These are phyloP conservation scores for Butorides virescens DNA, from an alignment of 2,113 vertebrate genomes.

Conservation along the genomic window DNA sequence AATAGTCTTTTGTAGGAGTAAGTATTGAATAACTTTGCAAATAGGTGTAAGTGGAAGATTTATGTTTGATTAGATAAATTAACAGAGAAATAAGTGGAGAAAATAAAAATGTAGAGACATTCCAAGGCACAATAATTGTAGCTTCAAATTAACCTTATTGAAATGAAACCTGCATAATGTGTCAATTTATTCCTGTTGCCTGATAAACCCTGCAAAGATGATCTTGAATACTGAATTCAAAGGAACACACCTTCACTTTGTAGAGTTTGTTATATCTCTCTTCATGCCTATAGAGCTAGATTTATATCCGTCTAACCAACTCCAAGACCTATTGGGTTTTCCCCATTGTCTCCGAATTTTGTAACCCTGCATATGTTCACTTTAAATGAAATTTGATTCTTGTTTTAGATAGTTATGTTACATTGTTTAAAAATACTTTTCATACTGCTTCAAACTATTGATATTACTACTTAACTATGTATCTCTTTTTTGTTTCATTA, in stretches of 20 bases:
- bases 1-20: background rate
- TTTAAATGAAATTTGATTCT: background rate
- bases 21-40: background rate
- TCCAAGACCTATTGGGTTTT: background rate
- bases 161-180: background rate
- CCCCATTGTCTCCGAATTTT: background rate
- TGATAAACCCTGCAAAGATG: background rate
- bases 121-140: background rate
- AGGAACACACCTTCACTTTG: background rate
- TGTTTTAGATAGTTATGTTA: background rate
- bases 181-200: background rate
- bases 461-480: background rate
- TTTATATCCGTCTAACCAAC: background rate
- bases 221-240: background rate
- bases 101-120: background rate
- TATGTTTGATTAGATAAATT: background rate
- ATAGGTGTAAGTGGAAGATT: background rate
- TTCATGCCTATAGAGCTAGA: background rate
- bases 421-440: background rate
- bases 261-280: background rate
- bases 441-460: background rate
- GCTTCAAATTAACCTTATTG: background rate
- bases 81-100: background rate
- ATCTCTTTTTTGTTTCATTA: slow-evolving; percentile 50
- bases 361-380: background rate